Percentiles rank a stretch among this genome's conserved stretches.
Conservation (phyloP, 2,797 vertebrate genomes). For the Pipistrellus nathusii region DNA sequence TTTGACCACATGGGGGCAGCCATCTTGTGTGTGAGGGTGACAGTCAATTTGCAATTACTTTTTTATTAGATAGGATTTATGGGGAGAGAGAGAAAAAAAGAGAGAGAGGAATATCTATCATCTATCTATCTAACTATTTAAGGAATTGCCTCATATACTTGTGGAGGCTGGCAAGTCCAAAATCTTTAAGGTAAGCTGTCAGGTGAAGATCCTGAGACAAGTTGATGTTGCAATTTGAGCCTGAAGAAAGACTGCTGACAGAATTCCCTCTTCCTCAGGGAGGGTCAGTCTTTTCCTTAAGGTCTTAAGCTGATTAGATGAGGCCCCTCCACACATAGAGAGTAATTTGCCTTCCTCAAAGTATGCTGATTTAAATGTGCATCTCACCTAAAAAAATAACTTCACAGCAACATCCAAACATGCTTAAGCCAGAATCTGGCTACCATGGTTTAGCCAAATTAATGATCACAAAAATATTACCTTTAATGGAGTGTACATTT, state of each 20-base stretch:
- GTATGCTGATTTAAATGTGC: background rate
- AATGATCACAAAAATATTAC: background rate
- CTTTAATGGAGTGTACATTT: background rate
- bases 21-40: too few relatives aligned
- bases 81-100: too few relatives aligned
- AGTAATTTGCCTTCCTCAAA: background rate
- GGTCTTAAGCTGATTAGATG: background rate
- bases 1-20: too few relatives aligned
- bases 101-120: background rate
- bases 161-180: background rate
- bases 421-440: background rate
- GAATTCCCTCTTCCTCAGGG: background rate
- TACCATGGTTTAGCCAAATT: background rate
- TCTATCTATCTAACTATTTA: background rate
- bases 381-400: background rate
- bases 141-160: background rate
- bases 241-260: background rate
- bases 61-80: too few relatives aligned
- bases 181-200: background rate
- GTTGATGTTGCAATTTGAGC: background rate
- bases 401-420: background rate
- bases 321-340: background rate
- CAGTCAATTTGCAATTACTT: too few relatives aligned
- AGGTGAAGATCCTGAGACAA: background rate
- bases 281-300: slow-evolving; percentile 4